phyloP scores from a whole-genome alignment of 2,113 vertebrate species.

The Ovis canadensis region DNA sequence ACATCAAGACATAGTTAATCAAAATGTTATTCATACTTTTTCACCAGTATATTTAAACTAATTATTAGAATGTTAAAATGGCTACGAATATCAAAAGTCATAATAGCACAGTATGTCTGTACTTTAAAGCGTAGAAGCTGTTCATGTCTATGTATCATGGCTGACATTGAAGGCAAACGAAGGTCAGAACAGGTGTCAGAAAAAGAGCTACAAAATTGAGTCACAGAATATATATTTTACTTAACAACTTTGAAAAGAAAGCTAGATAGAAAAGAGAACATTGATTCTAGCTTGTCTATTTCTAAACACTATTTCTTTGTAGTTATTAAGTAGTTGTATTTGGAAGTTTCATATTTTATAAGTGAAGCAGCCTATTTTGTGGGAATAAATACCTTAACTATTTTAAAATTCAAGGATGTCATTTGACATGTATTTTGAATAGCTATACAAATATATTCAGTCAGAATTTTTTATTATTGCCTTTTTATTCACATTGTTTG shows the following conservation, averaged over 20 bases:
- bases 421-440: neutral
- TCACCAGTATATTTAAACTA: neutral
- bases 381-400: neutral
- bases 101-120: neutral
- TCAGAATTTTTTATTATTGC: neutral
- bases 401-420: neutral
- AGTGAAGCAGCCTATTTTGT: neutral
- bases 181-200: conserved; percentile 7
- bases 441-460: neutral
- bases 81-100: conserved; percentile 2
- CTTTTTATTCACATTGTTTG: neutral
- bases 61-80: conserved; percentile 1
- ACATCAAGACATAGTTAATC: neutral
- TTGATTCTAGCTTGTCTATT: neutral
- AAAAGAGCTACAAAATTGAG: neutral
- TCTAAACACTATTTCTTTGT: neutral
- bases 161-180: neutral
- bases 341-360: neutral
- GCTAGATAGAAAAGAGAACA: neutral
- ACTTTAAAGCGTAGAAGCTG: conserved; percentile 1
- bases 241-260: neutral
- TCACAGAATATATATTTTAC: neutral
- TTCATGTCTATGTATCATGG: neutral
- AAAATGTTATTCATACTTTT: neutral
- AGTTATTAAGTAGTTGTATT: neutral